Conservation (phyloP, 2,888 invertebrate species). For the Portevinia maculata region DNA sequence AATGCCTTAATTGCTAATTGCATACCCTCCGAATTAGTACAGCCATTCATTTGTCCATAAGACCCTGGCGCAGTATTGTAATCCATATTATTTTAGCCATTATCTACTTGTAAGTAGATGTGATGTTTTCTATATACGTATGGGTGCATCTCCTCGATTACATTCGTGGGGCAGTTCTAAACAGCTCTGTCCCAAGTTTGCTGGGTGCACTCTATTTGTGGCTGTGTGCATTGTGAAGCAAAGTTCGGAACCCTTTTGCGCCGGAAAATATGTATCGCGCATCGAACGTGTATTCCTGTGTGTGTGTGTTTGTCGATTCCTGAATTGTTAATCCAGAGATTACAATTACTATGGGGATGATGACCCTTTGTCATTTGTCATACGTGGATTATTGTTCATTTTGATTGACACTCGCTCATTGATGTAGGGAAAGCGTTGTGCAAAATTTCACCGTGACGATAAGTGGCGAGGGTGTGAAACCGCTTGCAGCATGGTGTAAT, state of each 20-base stretch:
- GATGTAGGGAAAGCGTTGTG: not conserved
- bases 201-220: too few relatives aligned
- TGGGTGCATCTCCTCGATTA: too few relatives aligned
- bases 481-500: not conserved
- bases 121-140: too few relatives aligned
- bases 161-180: too few relatives aligned
- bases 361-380: constrained; percentile 21
- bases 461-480: not conserved
- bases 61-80: too few relatives aligned
- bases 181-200: too few relatives aligned
- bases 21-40: too few relatives aligned
- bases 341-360: constrained; percentile 32
- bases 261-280: not conserved
- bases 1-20: too few relatives aligned
- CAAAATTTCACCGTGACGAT: not conserved
- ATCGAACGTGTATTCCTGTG: not conserved
- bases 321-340: constrained; percentile 40
- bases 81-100: too few relatives aligned
- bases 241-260: not conserved
- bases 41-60: too few relatives aligned
- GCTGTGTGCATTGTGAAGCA: too few relatives aligned
- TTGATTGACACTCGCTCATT: constrained; percentile 29
- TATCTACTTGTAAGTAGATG: too few relatives aligned
- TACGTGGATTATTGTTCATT: constrained; percentile 17
- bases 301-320: not conserved